Conservation (phyloP, 2,797 vertebrate species). For the Rhyacichthys aspro region DNA sequence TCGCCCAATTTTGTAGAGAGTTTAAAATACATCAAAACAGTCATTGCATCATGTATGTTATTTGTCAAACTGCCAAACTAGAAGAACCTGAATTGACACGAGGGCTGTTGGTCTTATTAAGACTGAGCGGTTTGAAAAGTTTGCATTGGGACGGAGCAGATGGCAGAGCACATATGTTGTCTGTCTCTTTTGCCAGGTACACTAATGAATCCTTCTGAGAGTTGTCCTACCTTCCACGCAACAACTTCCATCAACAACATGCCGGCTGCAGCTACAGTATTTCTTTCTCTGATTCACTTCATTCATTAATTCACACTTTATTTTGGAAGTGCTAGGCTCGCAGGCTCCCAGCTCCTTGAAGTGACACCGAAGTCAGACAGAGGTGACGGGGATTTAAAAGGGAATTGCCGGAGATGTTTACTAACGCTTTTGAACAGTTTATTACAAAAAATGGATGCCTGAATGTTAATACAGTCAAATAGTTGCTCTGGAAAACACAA, state of each 20-base stretch:
- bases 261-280: no score
- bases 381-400: background rate
- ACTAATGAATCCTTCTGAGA: slow-evolving; percentile 65
- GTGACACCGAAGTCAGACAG: slow-evolving; percentile 9
- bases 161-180: slow-evolving; percentile 67
- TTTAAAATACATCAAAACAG: no score
- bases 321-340: background rate
- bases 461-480: slow-evolving; percentile 5
- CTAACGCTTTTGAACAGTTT: slow-evolving; percentile 3
- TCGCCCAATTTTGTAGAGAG: no score
- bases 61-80: background rate
- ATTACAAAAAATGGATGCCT: slow-evolving; percentile 5
- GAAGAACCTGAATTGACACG: slow-evolving; percentile 21
- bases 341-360: background rate
- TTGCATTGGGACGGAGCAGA: slow-evolving; percentile 64
- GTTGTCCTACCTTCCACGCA: slow-evolving; percentile 63
- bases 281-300: background rate
- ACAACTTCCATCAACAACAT: slow-evolving; percentile 21
- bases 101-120: slow-evolving; percentile 47
- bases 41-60: no score
- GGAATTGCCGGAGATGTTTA: background rate
- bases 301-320: background rate
- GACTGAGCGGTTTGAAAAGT: slow-evolving; percentile 48
- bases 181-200: slow-evolving; percentile 64
- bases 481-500: slow-evolving; percentile 19